These are phyloP conservation scores for Leptogaster cylindrica DNA, from an alignment of 2,888 invertebrate genomes.

Conservation along the genomic window DNA sequence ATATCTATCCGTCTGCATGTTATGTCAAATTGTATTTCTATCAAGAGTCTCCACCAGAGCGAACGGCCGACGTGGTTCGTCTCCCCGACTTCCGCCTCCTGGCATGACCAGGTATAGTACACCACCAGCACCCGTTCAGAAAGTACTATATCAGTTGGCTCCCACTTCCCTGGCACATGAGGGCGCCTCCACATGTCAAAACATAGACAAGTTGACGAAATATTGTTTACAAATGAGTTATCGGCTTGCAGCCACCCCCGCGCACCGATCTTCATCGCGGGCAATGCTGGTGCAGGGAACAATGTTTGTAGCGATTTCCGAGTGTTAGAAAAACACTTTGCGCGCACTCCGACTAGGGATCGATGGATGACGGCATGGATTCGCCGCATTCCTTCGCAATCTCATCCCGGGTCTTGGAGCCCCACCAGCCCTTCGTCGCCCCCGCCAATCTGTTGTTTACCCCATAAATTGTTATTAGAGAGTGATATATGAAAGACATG, in stretches of 20 bases:
- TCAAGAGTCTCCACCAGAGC: constrained; percentile 17
- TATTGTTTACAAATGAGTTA: constrained; percentile 46
- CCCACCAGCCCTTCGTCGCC: constrained; percentile 13
- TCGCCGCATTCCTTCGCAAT: constrained; percentile 25
- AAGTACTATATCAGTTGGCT: constrained; percentile 41
- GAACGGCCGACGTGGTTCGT: constrained; percentile 42
- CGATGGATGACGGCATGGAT: constrained; percentile 7
- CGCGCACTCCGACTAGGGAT: constrained; percentile 26
- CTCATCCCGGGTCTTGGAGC: background rate
- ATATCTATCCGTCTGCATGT: constrained; percentile 37
- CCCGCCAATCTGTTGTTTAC: constrained; percentile 50
- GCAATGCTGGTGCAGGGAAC: background rate
- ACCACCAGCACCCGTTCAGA: constrained; percentile 34
- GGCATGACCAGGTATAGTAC: constrained; percentile 33
- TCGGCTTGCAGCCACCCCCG: constrained; percentile 18
- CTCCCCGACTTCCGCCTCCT: constrained; percentile 43
- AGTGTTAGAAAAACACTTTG: constrained; percentile 40
- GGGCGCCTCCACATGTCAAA: constrained; percentile 48
- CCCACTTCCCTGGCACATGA: constrained; percentile 41
- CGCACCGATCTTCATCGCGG: background rate
- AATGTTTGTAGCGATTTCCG: constrained; percentile 38
- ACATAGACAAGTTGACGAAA: constrained; percentile 48
- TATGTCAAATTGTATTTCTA: constrained; percentile 37
- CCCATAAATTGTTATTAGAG: constrained; percentile 52
- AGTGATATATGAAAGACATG: constrained; percentile 53